Evolutionary conservation across 2,888 invertebrate genomes (phyloP).

Genomic region (Crepidodera aurea): DNA sequence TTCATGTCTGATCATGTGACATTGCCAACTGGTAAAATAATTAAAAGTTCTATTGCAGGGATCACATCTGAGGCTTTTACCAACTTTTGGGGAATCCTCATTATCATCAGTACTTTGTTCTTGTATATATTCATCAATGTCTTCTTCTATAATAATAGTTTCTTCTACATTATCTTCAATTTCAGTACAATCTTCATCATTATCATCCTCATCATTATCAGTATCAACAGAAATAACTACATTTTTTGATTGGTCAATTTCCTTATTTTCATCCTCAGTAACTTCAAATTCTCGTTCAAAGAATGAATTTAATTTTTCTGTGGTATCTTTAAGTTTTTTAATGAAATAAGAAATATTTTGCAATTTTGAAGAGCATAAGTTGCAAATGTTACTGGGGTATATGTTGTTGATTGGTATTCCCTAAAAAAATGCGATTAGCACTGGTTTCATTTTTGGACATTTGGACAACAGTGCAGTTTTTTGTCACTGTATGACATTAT

Average conservation of each 20-base stretch:
- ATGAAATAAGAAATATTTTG: constrained; percentile 32
- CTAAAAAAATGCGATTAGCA: constrained; percentile 14
- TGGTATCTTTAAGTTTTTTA: constrained; percentile 27
- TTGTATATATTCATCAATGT: neutral
- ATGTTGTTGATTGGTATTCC: neutral
- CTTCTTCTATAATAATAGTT: constrained; percentile 12
- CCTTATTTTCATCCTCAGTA: neutral
- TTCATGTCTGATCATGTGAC: constrained; percentile 23
- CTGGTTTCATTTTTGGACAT: too few species aligned
- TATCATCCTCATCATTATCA: constrained; percentile 14
- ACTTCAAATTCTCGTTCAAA: constrained; percentile 10
- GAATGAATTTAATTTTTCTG: constrained; percentile 19
- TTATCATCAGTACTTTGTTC: neutral
- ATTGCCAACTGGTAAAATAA: constrained; percentile 25
- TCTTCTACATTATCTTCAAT: constrained; percentile 5
- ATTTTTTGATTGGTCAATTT: too few species aligned
- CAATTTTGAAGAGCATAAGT: constrained; percentile 25
- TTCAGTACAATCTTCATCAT: neutral
- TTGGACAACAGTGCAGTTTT: too few species aligned
- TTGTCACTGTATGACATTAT: too few species aligned
- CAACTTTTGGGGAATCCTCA: neutral
- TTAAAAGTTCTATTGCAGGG: constrained; percentile 20
- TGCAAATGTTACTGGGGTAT: constrained; percentile 29
- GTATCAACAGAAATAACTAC: neutral
- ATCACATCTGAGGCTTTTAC: neutral